Evolutionary conservation across 2,888 invertebrate genomes (phyloP), one percentile per base, ranked within the genome.

Genomic region (Lapara coniferarum): DNA sequence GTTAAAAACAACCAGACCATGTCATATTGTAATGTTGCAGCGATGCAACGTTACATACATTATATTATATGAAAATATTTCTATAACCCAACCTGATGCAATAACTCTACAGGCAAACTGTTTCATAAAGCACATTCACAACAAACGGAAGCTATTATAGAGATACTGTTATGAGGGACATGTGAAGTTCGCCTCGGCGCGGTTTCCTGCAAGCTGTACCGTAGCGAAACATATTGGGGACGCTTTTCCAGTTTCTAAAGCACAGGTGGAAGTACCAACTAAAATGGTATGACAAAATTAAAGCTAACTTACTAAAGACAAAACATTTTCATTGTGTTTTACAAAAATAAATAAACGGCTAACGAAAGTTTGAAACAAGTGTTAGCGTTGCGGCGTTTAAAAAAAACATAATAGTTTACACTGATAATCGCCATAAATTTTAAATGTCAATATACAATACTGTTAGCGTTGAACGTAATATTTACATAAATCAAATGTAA

Each of bases 401-500:
- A 37, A 37, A 37, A 37, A 2, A 1, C 25, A 25, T 25, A 25
- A 25, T 37, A 37, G 5, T 37, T 37, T 37, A 37, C 5, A 37
- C 37, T 37, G 37, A 37, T 37, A 37, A 37, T 37, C 8, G 5
- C 37, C 37, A 37, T 37, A 2, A 5, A 37, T 37, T 37, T 37
- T 37, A 37, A 25, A 37, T 37, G 37, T 37, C 37, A 37, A 37
- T 37, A 37, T 4, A 37, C 37, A 37, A 37, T 37, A 37, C 8
- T 37, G 37, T 37, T 37, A 37, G 37, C 37, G 8, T 37, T 37
- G 25, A 49, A 63, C 12, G 16, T 63, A 63, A 8, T 49, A 46
- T 63, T 63, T 49, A 63, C 49, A 49, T 63, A 63, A 63, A 46
- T 63, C 68, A 58, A 57, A 30, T 77, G 76, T 76, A 75, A 79